Base-by-base conservation (phyloP, 1,140 invertebrate species). In the Octopus sinensis region DNA sequence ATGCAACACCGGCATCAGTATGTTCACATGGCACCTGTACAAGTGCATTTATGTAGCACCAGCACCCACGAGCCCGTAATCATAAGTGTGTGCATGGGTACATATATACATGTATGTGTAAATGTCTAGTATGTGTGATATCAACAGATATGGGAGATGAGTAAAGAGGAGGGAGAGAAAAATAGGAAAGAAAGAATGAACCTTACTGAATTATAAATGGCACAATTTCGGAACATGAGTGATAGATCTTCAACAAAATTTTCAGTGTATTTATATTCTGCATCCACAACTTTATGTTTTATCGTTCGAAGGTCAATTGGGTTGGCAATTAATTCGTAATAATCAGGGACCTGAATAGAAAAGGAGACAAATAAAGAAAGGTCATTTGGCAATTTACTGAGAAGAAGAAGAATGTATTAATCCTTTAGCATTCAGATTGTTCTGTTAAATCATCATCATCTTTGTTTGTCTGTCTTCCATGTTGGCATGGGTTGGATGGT, bases 301-400 rank as follows among this genome's bases (percentile, higher is more conserved):
- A 56, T 80, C 5, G 5, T 56, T 53, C 51, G 53, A 30, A 53
- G 30, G 62, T 51, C 17, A 79, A 68, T 43, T n/a, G 68, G 68
- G 30, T 73, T 73, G 6, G 30, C 68, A 73, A 73, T 87, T 71
- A 89, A 85, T 17, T 83, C 79, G 83, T 88, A 86, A 83, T 90
- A 90, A 79, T 90, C 88, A 30, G 89, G 89, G 4, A 89, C 89
- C 89, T 90, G 82, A 7, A 54, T 79, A 80, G 17, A 79, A 10
- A 79, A 76, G 54, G 71, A 81, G 13, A 43, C 9, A 80, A 52
- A 4, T 12, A 43, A 80, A 4, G 76, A 52, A 12, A 79, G 4
- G 56, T n/a, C n/a, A 43, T 43, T 43, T 43, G 3, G 30, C 17
- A 54, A 13, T 52, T 13, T 53, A 9, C 17, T 52, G 10, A 79